Base-by-base conservation (phyloP, 2,113 vertebrate species). In the Carassius gibelio region DNA sequence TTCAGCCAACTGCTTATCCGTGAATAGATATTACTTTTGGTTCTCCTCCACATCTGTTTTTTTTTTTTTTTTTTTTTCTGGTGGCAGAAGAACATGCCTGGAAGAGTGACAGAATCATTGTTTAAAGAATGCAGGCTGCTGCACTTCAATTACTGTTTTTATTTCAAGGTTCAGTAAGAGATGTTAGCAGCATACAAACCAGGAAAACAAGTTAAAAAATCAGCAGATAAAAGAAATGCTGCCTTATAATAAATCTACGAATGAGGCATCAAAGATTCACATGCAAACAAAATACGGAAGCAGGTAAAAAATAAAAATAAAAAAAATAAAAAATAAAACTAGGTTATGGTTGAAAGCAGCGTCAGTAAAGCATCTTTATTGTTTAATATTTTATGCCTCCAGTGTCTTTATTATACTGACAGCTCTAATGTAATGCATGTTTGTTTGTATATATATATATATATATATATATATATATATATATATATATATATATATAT, bases 21-120 rank as follows among this genome's bases (percentile, higher is more conserved):
- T 75, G 81, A 85, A 82, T 76, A 78, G 75, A 88, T 61, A 61
- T 84, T 87, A 89, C 26, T 84, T 62, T 26, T 64, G 50, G 84
- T 89, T 59, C 75, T 76, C 62, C 55, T 55, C 68, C 7, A 75
- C 83, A 19, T 81, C 86, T 84, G 52, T 21, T 45, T 66, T 26
- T 86, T 85, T 48, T 48, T 90, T 48, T 48, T 90, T 23, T 42
- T 30, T 2, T 36, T 30, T 23, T 52, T 19, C 26, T 42, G 34
- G 42, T 11, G 23, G n/a, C 17, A 57, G 71, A 87, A 72, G 71
- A 71, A 38, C 14, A 14, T 2, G 15, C n/a, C 68, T 36, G 7
- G 64, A 9, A 75, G 55, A 14, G 62, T 34, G 75, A 36, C 75
- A 77, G 75, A 77, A 57, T 72, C 74, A 81, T 66, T 55, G 69